Evolutionary conservation across 1,140 invertebrate species (phyloP).

Genomic region (Triops cancriformis): DNA sequence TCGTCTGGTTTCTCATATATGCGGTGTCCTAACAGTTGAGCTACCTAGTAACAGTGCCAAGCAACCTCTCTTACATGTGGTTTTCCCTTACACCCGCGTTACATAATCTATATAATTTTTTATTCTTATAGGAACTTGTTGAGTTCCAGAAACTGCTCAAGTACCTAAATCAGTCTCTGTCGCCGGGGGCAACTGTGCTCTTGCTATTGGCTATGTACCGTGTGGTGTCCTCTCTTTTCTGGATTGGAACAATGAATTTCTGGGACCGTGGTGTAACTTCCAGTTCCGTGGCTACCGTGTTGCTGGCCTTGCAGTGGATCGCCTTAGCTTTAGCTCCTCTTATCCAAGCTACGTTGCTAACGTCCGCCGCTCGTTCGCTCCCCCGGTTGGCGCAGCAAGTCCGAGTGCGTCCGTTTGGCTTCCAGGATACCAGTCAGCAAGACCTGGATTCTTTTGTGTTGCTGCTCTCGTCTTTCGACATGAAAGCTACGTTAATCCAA

Average conservation of each 20-base stretch:
- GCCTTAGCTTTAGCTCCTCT: conserved; percentile 18
- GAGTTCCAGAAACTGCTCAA: conserved; percentile 25
- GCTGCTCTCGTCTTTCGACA: conserved; percentile 21
- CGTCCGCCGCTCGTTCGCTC: conserved; percentile 17
- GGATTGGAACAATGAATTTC: conserved; percentile 4
- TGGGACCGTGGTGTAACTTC: neutral
- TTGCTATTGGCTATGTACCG: conserved; percentile 20
- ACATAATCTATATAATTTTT: neutral
- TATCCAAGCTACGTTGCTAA: conserved; percentile 21
- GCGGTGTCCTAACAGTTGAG: too few species aligned
- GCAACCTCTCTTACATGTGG: neutral
- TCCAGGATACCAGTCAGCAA: conserved; percentile 21
- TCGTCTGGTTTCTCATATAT: too few species aligned
- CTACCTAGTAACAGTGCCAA: too few species aligned
- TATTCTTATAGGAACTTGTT: conserved; percentile 9
- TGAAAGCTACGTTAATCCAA: conserved; percentile 12
- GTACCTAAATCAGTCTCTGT: conserved; percentile 21
- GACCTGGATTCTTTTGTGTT: conserved; percentile 24
- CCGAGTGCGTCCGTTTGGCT: conserved; percentile 20
- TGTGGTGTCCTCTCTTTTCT: neutral
- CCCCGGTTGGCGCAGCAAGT: conserved; percentile 9
- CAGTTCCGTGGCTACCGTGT: conserved; percentile 14
- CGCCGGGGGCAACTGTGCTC: conserved; percentile 17
- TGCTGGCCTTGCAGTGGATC: conserved; percentile 22
- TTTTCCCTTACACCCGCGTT: neutral